Conservation (phyloP, 1,140 invertebrate genomes). For the Neodiprion pinetum region DNA sequence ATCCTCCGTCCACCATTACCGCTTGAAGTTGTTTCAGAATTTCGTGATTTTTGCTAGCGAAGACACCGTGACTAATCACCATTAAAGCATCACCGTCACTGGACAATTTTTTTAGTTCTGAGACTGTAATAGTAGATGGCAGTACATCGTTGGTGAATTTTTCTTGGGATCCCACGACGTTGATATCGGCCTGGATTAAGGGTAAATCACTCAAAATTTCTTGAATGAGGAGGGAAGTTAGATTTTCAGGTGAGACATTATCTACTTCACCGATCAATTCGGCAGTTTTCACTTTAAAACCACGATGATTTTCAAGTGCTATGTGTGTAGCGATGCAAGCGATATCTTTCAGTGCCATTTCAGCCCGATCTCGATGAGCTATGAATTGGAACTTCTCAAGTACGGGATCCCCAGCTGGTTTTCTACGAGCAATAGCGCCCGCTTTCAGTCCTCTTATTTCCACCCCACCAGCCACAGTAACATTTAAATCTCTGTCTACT, state of each 20-base stretch:
- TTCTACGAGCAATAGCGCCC: constrained; percentile 75
- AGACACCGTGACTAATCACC: constrained; percentile 56
- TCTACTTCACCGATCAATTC: constrained; percentile 69
- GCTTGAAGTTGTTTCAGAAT: constrained; percentile 42
- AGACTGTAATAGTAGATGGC: constrained; percentile 56
- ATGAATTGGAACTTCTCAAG: constrained; percentile 81
- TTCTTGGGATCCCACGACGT: constrained; percentile 47
- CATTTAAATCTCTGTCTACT: constrained; percentile 57
- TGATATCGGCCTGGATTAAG: constrained; percentile 67
- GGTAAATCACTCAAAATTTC: constrained; percentile 69
- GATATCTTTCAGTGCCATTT: constrained; percentile 53
- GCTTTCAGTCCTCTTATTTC: constrained; percentile 84
- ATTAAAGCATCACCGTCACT: constrained; percentile 66
- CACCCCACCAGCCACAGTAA: constrained; percentile 74
- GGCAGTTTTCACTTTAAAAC: constrained; percentile 74
- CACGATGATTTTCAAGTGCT: constrained; percentile 77
- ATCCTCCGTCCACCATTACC: constrained; percentile 56
- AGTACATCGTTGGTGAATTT: constrained; percentile 61
- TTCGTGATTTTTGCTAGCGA: constrained; percentile 29
- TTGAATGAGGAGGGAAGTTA: constrained; percentile 63
- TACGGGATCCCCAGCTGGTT: constrained; percentile 70
- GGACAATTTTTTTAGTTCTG: constrained; percentile 67
- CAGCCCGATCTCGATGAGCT: constrained; percentile 42
- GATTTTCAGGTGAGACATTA: constrained; percentile 51
- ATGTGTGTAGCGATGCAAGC: constrained; percentile 72